These are phyloP conservation scores for Eleutherodactylus coqui DNA, from an alignment of 2,797 vertebrate genomes.

Conservation along the genomic window DNA sequence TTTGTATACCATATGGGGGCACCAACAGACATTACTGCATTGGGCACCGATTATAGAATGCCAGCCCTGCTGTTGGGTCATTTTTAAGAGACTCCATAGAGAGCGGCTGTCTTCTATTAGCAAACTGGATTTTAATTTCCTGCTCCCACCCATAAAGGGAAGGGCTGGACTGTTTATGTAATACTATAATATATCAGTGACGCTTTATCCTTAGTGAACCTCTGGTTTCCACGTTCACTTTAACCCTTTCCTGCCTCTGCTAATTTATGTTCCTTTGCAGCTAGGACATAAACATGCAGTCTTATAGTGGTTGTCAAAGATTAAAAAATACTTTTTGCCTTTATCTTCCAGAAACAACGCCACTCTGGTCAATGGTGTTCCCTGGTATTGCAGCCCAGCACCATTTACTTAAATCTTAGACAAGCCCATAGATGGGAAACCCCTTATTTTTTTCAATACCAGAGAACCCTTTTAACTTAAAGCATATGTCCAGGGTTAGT, in stretches of 20 bases:
- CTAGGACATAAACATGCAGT: background rate
- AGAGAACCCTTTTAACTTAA: too few relatives aligned
- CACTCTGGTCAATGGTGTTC: background rate
- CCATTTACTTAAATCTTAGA: background rate
- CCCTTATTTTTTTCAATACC: too few relatives aligned
- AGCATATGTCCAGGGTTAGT: too few relatives aligned
- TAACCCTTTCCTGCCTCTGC: too few relatives aligned
- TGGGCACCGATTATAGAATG: too few relatives aligned
- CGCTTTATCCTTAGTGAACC: background rate
- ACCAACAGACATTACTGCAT: too few relatives aligned
- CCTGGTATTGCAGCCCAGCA: background rate
- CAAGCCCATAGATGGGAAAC: too few relatives aligned
- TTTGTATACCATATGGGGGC: background rate
- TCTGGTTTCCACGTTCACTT: too few relatives aligned
- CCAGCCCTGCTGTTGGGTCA: too few relatives aligned
- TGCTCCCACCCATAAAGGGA: background rate
- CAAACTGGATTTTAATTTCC: background rate
- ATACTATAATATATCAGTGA: background rate
- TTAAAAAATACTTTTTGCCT: background rate
- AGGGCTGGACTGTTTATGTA: background rate
- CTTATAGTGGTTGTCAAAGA: background rate
- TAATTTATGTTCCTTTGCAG: too few relatives aligned
- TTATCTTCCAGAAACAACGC: background rate
- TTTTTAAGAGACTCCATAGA: too few relatives aligned
- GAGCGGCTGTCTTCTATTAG: background rate